These are phyloP conservation scores for Hippocampus comes DNA, from an alignment of 2,113 vertebrate genomes.

Conservation along the genomic window DNA sequence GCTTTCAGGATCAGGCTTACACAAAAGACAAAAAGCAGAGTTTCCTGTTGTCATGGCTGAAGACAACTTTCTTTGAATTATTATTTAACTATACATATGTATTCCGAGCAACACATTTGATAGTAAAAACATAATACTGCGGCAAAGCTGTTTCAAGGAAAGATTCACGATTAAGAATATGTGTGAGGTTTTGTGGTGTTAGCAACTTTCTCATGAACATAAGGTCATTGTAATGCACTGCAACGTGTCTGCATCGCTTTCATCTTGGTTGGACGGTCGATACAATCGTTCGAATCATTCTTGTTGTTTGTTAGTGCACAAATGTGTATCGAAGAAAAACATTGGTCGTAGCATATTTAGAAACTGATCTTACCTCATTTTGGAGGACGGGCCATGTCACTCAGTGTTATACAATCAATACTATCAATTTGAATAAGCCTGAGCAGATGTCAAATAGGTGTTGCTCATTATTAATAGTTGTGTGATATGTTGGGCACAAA, in stretches of 20 bases:
- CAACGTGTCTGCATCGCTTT: background rate
- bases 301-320: background rate
- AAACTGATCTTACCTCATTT: background rate
- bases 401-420: background rate
- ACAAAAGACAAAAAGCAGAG: constrained; percentile 52
- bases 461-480: background rate
- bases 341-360: background rate
- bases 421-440: background rate
- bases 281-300: background rate
- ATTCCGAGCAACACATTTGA: background rate
- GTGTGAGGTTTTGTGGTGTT: background rate
- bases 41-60: constrained; percentile 51
- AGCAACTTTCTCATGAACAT: background rate
- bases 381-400: background rate
- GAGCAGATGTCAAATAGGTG: background rate
- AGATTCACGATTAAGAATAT: background rate
- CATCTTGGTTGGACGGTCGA: background rate
- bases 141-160: background rate
- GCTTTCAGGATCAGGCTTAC: constrained; percentile 47
- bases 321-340: background rate
- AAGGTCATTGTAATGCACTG: background rate
- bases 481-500: background rate
- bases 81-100: background rate
- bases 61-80: constrained; percentile 8
- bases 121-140: too few species aligned